Evolutionary conservation across 2,888 invertebrate genomes (phyloP).

Genomic region (Myathropa florea): DNA sequence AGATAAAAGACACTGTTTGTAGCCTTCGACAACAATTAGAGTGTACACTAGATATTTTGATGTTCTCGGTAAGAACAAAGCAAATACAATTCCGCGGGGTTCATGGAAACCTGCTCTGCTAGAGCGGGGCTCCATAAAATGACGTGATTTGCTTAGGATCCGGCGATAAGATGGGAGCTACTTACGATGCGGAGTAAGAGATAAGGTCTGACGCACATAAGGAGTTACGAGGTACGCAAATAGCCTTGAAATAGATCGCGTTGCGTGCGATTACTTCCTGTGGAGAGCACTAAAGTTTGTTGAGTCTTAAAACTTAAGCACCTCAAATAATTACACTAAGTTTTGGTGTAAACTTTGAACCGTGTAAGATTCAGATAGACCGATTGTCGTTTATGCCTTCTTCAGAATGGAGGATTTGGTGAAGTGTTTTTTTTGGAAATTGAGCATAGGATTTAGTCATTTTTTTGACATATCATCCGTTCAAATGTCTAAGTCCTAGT

Average conservation of each 20-base stretch:
- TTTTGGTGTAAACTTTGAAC: too few relatives aligned
- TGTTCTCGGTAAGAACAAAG: not conserved
- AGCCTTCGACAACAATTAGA: not conserved
- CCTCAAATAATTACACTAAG: too few relatives aligned
- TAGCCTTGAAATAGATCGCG: not conserved
- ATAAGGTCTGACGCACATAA: not conserved
- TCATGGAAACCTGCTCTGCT: not conserved
- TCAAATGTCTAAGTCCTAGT: too few relatives aligned
- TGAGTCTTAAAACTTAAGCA: not conserved
- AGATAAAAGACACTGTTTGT: not conserved
- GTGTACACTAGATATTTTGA: not conserved
- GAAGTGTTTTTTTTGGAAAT: too few relatives aligned
- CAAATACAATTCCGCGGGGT: not conserved
- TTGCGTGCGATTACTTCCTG: not conserved
- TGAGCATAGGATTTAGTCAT: too few relatives aligned
- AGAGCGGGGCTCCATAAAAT: not conserved
- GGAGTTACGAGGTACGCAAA: not conserved
- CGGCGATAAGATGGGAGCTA: not conserved
- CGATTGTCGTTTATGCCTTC: too few relatives aligned
- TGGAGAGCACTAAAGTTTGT: not conserved
- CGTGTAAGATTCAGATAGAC: too few relatives aligned
- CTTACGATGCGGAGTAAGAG: not conserved
- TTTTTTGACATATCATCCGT: too few relatives aligned
- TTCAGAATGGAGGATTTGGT: too few relatives aligned
- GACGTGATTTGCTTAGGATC: not conserved